These are phyloP conservation scores for Timema podura DNA, from an alignment of 2,888 invertebrate species.

Conservation along the genomic window DNA sequence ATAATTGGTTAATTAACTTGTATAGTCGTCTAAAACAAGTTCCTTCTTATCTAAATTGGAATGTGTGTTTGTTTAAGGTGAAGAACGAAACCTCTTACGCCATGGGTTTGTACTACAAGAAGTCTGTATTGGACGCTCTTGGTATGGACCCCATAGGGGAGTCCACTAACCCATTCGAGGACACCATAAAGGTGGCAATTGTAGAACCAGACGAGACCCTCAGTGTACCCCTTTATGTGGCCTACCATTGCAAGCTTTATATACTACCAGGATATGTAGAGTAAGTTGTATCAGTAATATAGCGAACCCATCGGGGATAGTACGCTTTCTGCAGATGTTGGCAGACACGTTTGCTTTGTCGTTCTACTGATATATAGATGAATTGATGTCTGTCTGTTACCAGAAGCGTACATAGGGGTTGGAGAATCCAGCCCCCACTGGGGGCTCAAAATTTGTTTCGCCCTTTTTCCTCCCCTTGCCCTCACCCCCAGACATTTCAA, in stretches of 20 bases:
- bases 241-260: slow-evolving; percentile 74
- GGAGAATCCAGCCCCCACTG: too few species aligned
- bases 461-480: too few species aligned
- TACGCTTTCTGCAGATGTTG: too few species aligned
- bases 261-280: slow-evolving; percentile 68
- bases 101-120: slow-evolving; percentile 69
- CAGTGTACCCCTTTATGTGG: slow-evolving; percentile 72
- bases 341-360: too few species aligned
- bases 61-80: slow-evolving; percentile 48
- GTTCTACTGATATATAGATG: too few species aligned
- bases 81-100: slow-evolving; percentile 74
- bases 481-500: too few species aligned
- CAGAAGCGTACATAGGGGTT: too few species aligned
- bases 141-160: slow-evolving; percentile 62
- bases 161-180: slow-evolving; percentile 70
- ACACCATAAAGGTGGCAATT: slow-evolving; percentile 66
- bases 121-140: slow-evolving; percentile 61
- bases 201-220: slow-evolving; percentile 70
- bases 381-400: too few species aligned
- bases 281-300: slow-evolving; percentile 50
- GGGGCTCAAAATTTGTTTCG: too few species aligned
- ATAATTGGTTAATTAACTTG: too few species aligned
- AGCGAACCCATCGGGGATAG: too few species aligned
- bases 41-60: neutral
- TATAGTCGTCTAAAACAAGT: too few species aligned